Evolutionary conservation across 1,140 invertebrate genomes (phyloP), one percentile per base, ranked within the genome.

Genomic region (Carposina sasakii): DNA sequence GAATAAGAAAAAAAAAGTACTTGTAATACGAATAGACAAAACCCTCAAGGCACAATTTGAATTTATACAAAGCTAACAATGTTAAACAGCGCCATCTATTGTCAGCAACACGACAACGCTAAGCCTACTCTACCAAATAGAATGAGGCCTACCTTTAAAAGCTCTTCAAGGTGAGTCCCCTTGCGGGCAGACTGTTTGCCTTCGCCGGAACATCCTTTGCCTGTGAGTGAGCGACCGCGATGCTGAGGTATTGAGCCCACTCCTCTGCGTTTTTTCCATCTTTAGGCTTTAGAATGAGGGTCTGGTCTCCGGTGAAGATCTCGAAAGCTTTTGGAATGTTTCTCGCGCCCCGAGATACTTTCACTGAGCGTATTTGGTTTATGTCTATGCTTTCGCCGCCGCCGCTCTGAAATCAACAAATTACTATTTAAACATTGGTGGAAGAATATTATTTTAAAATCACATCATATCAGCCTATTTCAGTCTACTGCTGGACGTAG

Each of bases 311-410:
- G 1, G 96, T 97, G 81, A 98, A 98, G 54, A 98, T 97, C 87
- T 98, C 96, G 86, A 98, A 98, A 1, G 96, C 95, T 82, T 95
- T 96, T 8, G 96, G 95, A 68, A 98, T 96, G 69, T 95, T 95
- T 43, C 94, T 89, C 36, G 91, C 93, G 15, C 92, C 91, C 46
- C 93, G 86, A 1, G 91, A 92, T 6, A 97, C 96, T 76, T 96
- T 95, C 1, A 98, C 95, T 54, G 93, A 96, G 23, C 95, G 89
- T 47, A 98, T 97, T 82, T 96, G 94, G 76, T 96, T 93, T 0
- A 98, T 91, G 71, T 95, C 93, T 56, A 96, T 94, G 60, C 89
- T 90, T 71, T 90, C 89, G 39, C 89, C 89, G 39, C 89, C 89
- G 8, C 90, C 90, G 62, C 89, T 91, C 90, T 92, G 71, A 15